Base-by-base conservation (phyloP, 2,113 vertebrate genomes). In the Myotis yumanensis region DNA sequence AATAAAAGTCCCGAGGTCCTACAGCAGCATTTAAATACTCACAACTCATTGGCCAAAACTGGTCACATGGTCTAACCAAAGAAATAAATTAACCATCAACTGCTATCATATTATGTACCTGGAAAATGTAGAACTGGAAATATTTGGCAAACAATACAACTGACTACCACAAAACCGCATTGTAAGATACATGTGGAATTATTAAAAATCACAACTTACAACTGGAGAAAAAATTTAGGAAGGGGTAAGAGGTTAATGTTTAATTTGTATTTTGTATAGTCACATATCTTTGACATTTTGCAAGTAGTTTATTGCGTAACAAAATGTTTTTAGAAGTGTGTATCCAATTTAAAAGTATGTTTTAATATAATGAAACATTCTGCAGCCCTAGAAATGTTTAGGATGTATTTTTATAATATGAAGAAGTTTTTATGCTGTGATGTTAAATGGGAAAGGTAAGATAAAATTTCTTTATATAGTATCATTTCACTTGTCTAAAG, bases 391-490 rank as follows among this genome's bases (percentile, higher is more conserved):
- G 64, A 94, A 86, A 89, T 93, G 22, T 37, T 71, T 82, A 71
- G 11, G 15, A 81, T n/a, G 5, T 91, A 62, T 66, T 94, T 93
- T 89, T 52, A 73, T 82, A 86, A 88, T 30, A 72, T 37, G 43
- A 23, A 54, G 71, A 79, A 75, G 59, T 54, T 89, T 86, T 90
- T 84, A 48, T 87, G 46, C 28, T 79, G 8, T 93, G 57, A 22
- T 82, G 28, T 85, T 77, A 90, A 89, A 35, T 80, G n/a, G 20
- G 30, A 83, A 86, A 82, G 9, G 9, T 73, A 91, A 89, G 18
- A 72, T 86, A 80, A 64, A 89, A 75, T 25, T 48, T 88, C 48
- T 87, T 76, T 90, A 69, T 48, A 83, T 75, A 72, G 64, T 54
- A 48, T 37, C 30, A 80, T 48, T 76, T 46, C 25, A 71, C 37